These are phyloP conservation scores for Meda fulgida DNA, from an alignment of 2,797 vertebrate genomes.

Conservation along the genomic window DNA sequence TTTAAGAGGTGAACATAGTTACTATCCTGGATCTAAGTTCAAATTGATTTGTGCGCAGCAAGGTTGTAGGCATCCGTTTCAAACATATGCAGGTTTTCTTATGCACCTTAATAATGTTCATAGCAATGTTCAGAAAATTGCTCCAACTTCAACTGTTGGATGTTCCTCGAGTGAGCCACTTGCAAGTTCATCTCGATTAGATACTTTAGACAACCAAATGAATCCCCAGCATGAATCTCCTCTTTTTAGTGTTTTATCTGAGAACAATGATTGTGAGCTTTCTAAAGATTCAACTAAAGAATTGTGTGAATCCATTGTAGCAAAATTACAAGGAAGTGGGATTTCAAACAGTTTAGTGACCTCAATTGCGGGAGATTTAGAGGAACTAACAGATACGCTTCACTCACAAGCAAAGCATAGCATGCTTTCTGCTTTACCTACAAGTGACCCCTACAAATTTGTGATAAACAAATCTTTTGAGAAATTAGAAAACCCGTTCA, in stretches of 20 bases:
- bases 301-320: constrained; percentile 52
- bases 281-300: constrained; percentile 44
- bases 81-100: constrained; percentile 53
- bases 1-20: too few relatives aligned
- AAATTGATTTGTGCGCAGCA: constrained; percentile 50
- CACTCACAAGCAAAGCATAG: constrained; percentile 52
- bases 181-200: constrained; percentile 41
- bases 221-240: constrained; percentile 35
- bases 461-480: constrained; percentile 55
- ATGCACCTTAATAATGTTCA: constrained; percentile 60
- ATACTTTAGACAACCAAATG: constrained; percentile 36
- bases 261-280: constrained; percentile 31
- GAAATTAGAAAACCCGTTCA: constrained; percentile 58
- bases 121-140: constrained; percentile 55
- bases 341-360: constrained; percentile 57
- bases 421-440: constrained; percentile 49
- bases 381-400: constrained; percentile 57
- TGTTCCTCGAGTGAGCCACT: constrained; percentile 52
- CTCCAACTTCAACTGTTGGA: constrained; percentile 41
- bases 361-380: constrained; percentile 58
- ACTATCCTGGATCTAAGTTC: neutral
- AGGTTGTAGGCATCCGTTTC: constrained; percentile 57
- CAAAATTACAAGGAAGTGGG: constrained; percentile 56
- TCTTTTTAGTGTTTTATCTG: constrained; percentile 34
- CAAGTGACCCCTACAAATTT: constrained; percentile 35